A percentile compares a stretch with the other conserved stretches of the same genome.
Conservation (phyloP, 2,888 invertebrate genomes). For the Melinopterus prodromus region DNA sequence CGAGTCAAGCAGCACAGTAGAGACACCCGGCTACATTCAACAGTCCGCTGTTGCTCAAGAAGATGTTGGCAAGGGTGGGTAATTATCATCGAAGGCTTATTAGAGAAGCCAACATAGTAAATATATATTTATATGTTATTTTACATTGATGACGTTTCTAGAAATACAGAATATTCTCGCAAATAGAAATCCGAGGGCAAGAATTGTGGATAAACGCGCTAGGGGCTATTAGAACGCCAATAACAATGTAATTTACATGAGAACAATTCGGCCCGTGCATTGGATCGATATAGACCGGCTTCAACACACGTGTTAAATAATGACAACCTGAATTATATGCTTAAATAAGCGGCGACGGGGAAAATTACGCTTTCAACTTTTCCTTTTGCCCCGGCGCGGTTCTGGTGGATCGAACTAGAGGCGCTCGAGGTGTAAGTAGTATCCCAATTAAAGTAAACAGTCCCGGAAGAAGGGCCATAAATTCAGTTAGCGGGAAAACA, state of each 20-base stretch:
- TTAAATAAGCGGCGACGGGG: not conserved
- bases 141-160: not conserved
- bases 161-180: not conserved
- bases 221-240: not conserved
- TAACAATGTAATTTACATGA: not conserved
- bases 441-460: constrained; percentile 19
- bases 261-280: not conserved
- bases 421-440: not conserved
- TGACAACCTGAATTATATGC: not conserved
- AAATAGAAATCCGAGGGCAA: not conserved
- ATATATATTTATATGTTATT: too few relatives aligned
- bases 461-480: constrained; percentile 19
- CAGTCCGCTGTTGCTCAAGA: too few relatives aligned
- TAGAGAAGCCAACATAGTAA: too few relatives aligned
- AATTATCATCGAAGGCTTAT: too few relatives aligned
- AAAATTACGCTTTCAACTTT: not conserved
- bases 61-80: too few relatives aligned
- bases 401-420: constrained; percentile 1
- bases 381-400: not conserved
- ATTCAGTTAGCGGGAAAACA: constrained; percentile 20
- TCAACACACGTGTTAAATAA: not conserved
- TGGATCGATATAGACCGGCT: not conserved
- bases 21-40: too few relatives aligned
- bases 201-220: not conserved
- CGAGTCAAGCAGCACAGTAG: too few relatives aligned